Base-by-base conservation (phyloP, 92 coral and sea anemone species). In the Virgularia gustaviana region DNA sequence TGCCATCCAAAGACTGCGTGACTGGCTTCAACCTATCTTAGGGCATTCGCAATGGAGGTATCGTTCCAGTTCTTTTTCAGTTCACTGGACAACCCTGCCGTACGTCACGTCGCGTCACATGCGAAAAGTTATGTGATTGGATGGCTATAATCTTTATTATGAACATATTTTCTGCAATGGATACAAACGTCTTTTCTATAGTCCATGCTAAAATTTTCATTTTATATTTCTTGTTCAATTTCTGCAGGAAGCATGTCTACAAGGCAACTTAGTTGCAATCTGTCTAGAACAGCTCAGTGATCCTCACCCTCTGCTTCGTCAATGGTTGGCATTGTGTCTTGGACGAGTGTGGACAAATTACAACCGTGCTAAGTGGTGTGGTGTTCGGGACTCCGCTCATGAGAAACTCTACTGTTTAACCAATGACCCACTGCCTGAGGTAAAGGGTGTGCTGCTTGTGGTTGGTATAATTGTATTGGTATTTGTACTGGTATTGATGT, bases 291-390 rank as follows among this genome's bases (percentile, higher is more conserved):
- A 91, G 67, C 75, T 91, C 44, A 83, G 83, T 12, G 97, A 91
- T 65, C 97, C 97, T 31, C 96, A 91, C 61, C 97, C 97, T 0
- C 57, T 89, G 16, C 65, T 91, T 35, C 83, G 97, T 18, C 97
- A 91, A 57, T 91, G 97, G 97, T 83, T 91, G 45, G 95, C 97
- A 36, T 78, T 91, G 25, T 91, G 97, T 72, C 79, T 91, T 33
- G 97, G 88, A 3, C 84, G 90, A 76, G 81, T 82, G 29, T 91
- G 97, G 97, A 85, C 62, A 55, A 84, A 80, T 60, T 91, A 91
- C 36, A 89, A 87, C 72, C 91, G 96, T 23, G 97, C 97, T 13
- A 70, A 95, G 15, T 91, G 97, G 97, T 91, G 97, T 67, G 97
- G 96, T 12, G 97, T 91, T 13, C 77, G 97, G 34, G 97, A 91